Evolutionary conservation across 2,888 invertebrate genomes (phyloP).

Genomic region (Abrostola tripartita): DNA sequence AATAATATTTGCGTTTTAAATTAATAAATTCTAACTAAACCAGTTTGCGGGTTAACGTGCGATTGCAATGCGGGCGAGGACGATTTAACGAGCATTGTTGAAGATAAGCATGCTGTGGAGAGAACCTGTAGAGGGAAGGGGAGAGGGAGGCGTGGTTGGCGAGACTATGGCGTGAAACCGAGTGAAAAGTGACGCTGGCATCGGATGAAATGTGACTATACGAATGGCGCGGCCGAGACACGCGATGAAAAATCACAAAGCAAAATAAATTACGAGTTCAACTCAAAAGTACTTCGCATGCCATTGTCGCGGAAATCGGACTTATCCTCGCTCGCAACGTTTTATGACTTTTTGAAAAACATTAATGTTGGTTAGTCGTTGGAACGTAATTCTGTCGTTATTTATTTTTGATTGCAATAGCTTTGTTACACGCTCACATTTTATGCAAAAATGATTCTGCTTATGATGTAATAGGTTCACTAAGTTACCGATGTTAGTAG

Average conservation of each 20-base stretch:
- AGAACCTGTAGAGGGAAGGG: background rate
- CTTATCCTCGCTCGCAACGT: conserved; percentile 43
- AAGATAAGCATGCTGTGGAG: conserved; percentile 62
- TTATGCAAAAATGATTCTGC: conserved; percentile 23
- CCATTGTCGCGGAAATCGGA: conserved; percentile 58
- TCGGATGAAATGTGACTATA: conserved; percentile 66
- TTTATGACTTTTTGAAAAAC: conserved; percentile 50
- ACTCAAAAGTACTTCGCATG: conserved; percentile 63
- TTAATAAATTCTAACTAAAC: conserved; percentile 67
- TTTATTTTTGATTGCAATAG: conserved; percentile 42
- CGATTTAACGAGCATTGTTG: conserved; percentile 63
- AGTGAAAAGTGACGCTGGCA: conserved; percentile 61
- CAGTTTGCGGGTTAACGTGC: conserved; percentile 58
- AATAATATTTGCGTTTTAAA: conserved; percentile 61
- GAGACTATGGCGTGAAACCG: conserved; percentile 52
- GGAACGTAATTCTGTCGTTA: conserved; percentile 26
- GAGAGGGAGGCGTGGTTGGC: conserved; percentile 18
- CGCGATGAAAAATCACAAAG: conserved; percentile 75
- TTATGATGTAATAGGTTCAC: conserved; percentile 20
- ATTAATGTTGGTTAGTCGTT: conserved; percentile 30
- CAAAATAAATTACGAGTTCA: conserved; percentile 72
- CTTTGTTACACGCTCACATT: conserved; percentile 27
- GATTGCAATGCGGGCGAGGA: conserved; percentile 58
- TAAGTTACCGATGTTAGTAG: conserved; percentile 16
- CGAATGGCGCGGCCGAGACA: conserved; percentile 66